Conservation (phyloP, 2,888 invertebrate genomes). For the Conomelus anceps region DNA sequence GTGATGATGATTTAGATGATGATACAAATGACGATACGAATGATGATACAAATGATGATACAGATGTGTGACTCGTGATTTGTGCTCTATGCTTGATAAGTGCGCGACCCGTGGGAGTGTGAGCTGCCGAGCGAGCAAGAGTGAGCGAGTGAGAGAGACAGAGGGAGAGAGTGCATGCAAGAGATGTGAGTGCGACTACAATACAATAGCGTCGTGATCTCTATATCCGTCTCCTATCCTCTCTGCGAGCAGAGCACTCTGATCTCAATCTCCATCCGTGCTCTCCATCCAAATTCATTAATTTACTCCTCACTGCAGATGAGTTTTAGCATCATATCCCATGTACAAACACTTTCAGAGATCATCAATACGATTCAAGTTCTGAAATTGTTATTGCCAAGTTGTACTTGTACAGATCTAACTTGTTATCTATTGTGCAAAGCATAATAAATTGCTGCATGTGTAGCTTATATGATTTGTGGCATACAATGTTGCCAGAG, state of each 20-base stretch:
- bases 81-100: background rate
- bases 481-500: too few species aligned
- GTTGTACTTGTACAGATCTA: background rate
- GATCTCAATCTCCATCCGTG: background rate
- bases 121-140: background rate
- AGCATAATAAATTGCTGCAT: too few species aligned
- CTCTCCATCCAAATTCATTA: background rate
- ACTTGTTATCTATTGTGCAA: background rate
- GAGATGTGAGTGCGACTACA: constrained; percentile 5
- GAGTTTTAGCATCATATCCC: background rate
- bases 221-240: background rate
- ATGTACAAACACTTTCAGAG: background rate
- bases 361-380: background rate
- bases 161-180: constrained; percentile 14
- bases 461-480: too few species aligned
- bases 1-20: background rate
- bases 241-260: background rate
- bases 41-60: background rate
- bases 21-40: background rate
- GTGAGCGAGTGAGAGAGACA: constrained; percentile 16
- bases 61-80: background rate
- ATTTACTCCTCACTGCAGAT: background rate
- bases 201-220: background rate
- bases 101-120: background rate
- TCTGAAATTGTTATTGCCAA: background rate